phyloP scores from a whole-genome alignment of 2,888 invertebrate species.

The Panorpa germanica region DNA sequence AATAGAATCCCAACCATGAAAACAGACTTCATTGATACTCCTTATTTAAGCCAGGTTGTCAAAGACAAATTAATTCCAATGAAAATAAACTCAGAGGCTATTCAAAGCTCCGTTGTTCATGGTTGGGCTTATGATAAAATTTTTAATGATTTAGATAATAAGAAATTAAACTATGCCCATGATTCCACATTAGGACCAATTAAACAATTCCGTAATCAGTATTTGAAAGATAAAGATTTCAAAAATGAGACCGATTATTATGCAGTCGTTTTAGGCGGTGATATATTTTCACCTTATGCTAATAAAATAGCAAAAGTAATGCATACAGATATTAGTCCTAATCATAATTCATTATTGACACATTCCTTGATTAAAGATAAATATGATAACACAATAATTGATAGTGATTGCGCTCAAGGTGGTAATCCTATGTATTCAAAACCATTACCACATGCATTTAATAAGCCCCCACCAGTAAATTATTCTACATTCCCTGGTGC shows the following conservation, averaged over 20 bases:
- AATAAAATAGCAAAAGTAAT: no score
- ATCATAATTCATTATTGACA: no score
- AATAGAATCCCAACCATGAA: constrained; percentile 30
- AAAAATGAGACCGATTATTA: constrained; percentile 33
- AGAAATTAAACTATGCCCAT: constrained; percentile 29
- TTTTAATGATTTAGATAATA: constrained; percentile 30
- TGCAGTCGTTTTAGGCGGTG: no score
- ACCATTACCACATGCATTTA: no score
- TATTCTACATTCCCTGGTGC: constrained; percentile 14
- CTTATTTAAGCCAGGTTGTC: constrained; percentile 27
- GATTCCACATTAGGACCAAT: constrained; percentile 35
- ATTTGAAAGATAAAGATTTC: constrained; percentile 31
- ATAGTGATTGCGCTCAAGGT: no score
- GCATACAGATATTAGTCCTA: no score
- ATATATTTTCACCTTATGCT: no score
- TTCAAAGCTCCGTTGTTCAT: constrained; percentile 38
- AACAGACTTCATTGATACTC: constrained; percentile 28
- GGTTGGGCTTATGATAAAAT: constrained; percentile 37
- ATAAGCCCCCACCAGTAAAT: constrained; percentile 21
- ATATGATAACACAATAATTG: no score
- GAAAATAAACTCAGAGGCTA: constrained; percentile 32
- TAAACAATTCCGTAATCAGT: constrained; percentile 32
- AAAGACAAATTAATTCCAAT: constrained; percentile 32
- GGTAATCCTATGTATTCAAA: no score
- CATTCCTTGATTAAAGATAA: no score